Percentiles rank a stretch among this genome's conserved stretches.
phyloP scores from a whole-genome alignment of 2,797 vertebrate genomes.

The Pampus argenteus region DNA sequence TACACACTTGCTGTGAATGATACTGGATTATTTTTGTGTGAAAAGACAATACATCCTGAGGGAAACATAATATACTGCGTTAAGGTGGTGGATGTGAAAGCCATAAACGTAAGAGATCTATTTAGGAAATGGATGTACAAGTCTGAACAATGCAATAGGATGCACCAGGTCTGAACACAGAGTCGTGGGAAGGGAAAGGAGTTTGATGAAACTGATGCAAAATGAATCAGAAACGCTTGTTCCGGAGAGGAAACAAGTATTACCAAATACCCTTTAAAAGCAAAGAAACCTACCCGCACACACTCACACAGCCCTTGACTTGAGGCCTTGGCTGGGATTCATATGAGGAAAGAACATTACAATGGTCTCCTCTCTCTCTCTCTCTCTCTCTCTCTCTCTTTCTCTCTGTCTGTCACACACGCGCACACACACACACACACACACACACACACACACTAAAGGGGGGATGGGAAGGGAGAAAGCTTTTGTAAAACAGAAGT shows the following conservation, averaged over 20 bases:
- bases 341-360: constrained; percentile 55
- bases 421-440: constrained; percentile 12
- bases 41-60: constrained; percentile 41
- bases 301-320: constrained; percentile 50
- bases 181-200: constrained; percentile 70
- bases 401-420: constrained; percentile 1
- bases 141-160: constrained; percentile 67
- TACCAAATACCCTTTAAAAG: constrained; percentile 33
- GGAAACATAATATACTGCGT: constrained; percentile 31
- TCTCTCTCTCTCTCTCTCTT: constrained; percentile 6
- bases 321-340: constrained; percentile 61
- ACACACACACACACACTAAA: constrained; percentile 14
- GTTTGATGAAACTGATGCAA: constrained; percentile 38
- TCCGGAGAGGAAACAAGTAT: constrained; percentile 64
- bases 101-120: constrained; percentile 39
- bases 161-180: constrained; percentile 35
- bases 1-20: constrained; percentile 16
- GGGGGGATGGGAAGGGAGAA: constrained; percentile 36
- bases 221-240: constrained; percentile 53
- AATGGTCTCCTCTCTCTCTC: constrained; percentile 39
- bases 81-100: constrained; percentile 41
- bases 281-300: constrained; percentile 5
- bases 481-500: constrained; percentile 76
- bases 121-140: constrained; percentile 52
- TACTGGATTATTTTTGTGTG: constrained; percentile 30